A percentile compares a stretch with the other conserved stretches of the same genome.
phyloP scores from a whole-genome alignment of 2,797 vertebrate species.

The Momotus momota region DNA sequence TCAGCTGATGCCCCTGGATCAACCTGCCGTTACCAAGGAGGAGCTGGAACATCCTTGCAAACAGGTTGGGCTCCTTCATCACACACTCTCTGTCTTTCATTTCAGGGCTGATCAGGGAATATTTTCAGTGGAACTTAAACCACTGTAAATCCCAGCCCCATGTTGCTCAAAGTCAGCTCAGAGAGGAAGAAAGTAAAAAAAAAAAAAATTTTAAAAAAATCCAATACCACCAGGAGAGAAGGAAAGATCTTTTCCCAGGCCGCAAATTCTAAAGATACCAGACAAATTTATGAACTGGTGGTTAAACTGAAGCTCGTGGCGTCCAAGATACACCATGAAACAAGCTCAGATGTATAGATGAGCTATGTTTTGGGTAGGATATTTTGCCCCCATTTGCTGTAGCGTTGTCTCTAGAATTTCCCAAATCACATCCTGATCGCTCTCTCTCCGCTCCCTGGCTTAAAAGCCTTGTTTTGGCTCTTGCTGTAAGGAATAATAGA shows the following conservation, averaged over 20 bases:
- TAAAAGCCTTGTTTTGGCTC: slow-evolving; percentile 56
- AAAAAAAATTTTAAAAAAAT: not conserved
- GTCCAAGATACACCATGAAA: slow-evolving; percentile 38
- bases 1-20: not conserved
- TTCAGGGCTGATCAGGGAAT: not conserved
- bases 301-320: not conserved
- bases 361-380: slow-evolving; percentile 41
- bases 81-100: not conserved
- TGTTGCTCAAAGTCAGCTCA: not conserved
- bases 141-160: not conserved
- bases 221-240: slow-evolving; percentile 49
- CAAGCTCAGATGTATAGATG: not conserved
- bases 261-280: slow-evolving; percentile 52
- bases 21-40: not conserved
- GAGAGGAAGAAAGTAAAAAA: not conserved
- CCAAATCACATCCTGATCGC: not conserved
- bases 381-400: slow-evolving; percentile 29
- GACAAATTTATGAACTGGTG: slow-evolving; percentile 68
- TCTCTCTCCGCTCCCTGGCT: not conserved
- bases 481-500: slow-evolving; percentile 5
- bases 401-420: slow-evolving; percentile 1
- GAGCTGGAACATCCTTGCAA: not conserved
- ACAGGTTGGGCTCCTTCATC: not conserved
- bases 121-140: slow-evolving; percentile 21
- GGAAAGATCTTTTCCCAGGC: slow-evolving; percentile 57